Evolutionary conservation across 37 sponge, comb jelly and placozoan genomes (phyloP), one percentile per base, ranked within the genome.

Genomic region (Ephydatia muelleri): DNA sequence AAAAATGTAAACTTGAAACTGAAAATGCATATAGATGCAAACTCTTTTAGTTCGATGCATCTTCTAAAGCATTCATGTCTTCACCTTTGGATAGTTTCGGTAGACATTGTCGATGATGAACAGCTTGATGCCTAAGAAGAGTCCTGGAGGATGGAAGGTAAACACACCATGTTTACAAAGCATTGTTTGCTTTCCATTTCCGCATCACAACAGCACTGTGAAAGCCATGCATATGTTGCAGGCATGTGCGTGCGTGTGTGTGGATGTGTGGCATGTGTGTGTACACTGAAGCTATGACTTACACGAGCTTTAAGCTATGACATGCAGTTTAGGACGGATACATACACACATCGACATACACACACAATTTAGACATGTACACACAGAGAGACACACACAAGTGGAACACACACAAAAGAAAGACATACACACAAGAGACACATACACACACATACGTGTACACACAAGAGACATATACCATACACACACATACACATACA

Each of bases 81-180:
- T n/a, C n/a, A 93, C 93, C 80, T 79, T 95, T 19, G 96, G 96
- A 72, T 93, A 95, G 75, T 95, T 95, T 21, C 91, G 65, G 78
- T 95, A 95, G 21, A 92, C 57, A 26, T 88, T 82, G 31, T 91
- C 87, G 22, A 88, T 93, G 32, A 95, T 78, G 67, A 95, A 95
- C 21, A 95, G 28, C 83, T 95, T 95, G 73, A 95, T 30, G 9
- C 90, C 91, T 29, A 83, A 35, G 6, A 65, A 78, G 0, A 95
- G 27, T 64, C 96, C 96, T 90, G 49, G 13, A 35, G 40, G 12
- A 30, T 68, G 21, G 66, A 21, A 22, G 57, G 2, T 8, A 28
- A 57, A 31, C 19, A 57, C 0, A 16, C 16, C 16, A 57, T 57
- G 57, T 57, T 16, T 1, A 57, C 19, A 14, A 14, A 57, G 47